Base-by-base conservation (phyloP, 2,797 vertebrate species). In the Pseudopleuronectes americanus region DNA sequence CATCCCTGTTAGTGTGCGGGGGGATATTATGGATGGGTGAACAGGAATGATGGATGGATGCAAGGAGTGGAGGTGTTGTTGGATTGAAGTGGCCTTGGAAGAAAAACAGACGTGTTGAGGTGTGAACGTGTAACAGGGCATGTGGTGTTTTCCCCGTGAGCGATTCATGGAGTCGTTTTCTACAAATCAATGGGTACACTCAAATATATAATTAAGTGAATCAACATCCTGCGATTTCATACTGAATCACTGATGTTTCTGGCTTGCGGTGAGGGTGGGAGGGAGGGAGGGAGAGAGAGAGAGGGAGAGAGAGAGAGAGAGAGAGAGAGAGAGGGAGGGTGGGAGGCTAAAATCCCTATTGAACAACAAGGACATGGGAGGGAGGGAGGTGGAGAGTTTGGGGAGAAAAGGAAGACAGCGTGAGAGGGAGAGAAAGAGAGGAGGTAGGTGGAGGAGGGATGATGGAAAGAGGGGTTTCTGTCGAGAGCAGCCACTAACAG, bases 121-220 rank as follows among this genome's bases (percentile, higher is more conserved):
- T 68, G 66, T 78, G 77, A 64, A 71, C 77, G 73, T 75, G 54
- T 58, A 86, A 78, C 57, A 55, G 41, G 74, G 61, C 61, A 67
- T 77, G 45, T 63, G 57, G 31, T 76, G 78, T 72, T 68, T 53
- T 8, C 43, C 45, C 48, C 52, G 64, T 1, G 55, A 57, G 55
- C 80, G 87, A 86, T 41, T 88, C 84, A 81, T 19, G 1, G 21
- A 31, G 62, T 63, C 36, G 76, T 77, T 79, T 86, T 83, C 28
- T 52, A 60, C 74, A 79, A 84, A 81, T 87, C 81, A 85, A 74
- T 82, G 80, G 67, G 57, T 65, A 73, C 63, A 45, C 65, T 71
- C 73, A 55, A 68, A 89, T 88, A 80, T 64, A 84, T 84, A 80
- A 88, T 90, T 88, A 70, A 81, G 77, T 81, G 69, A 89, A 87